phyloP scores from a whole-genome alignment of 2,113 vertebrate species.

The Scalopus aquaticus region DNA sequence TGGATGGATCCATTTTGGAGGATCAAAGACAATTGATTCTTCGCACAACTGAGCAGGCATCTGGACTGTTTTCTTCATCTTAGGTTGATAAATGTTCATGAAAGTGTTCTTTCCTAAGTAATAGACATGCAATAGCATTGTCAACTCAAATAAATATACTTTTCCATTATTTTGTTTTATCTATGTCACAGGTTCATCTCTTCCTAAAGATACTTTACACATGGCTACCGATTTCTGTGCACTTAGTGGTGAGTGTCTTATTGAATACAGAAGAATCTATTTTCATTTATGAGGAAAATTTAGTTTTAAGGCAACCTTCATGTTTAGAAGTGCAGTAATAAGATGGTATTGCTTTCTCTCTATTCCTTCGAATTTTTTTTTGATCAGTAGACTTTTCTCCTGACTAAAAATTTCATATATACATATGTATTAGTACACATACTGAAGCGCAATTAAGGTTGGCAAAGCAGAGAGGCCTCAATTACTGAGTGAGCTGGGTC shows the following conservation, averaged over 20 bases:
- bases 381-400: not conserved
- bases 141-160: not conserved
- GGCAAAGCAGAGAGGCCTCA: not conserved
- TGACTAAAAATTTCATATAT: not conserved
- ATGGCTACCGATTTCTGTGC: not conserved
- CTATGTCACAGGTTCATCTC: not conserved
- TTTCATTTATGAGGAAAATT: not conserved
- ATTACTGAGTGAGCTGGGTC: not conserved
- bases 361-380: not conserved
- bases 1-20: not conserved
- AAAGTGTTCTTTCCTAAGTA: not conserved
- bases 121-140: not conserved
- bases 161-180: not conserved
- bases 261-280: not conserved
- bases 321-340: not conserved
- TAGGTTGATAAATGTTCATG: not conserved
- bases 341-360: not conserved
- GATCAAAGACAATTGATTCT: not conserved
- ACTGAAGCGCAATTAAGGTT: not conserved
- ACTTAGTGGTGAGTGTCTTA: not conserved
- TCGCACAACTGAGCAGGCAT: not conserved
- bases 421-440: not conserved
- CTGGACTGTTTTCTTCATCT: not conserved
- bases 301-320: not conserved
- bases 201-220: constrained; percentile 17